These are phyloP conservation scores for Charadrius vociferus DNA, from an alignment of 2,113 vertebrate species.

Conservation along the genomic window DNA sequence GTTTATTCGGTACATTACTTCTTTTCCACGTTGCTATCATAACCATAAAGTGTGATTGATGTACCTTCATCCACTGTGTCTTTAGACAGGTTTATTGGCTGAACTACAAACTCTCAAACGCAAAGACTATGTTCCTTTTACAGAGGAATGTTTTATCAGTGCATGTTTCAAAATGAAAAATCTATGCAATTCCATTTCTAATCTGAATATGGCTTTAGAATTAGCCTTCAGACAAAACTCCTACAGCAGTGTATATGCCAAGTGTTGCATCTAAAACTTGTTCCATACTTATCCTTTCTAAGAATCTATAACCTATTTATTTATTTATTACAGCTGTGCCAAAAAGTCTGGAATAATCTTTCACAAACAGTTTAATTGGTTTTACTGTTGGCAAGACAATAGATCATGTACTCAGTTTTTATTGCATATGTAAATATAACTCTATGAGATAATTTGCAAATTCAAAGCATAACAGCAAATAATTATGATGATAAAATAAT, in stretches of 20 bases:
- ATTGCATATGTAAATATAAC: slow-evolving; percentile 48
- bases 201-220: neutral
- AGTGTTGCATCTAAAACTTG: neutral
- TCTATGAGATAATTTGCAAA: slow-evolving; percentile 19
- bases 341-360: slow-evolving; percentile 1
- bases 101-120: neutral
- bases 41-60: slow-evolving; percentile 37
- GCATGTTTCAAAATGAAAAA: neutral
- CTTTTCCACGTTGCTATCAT: neutral
- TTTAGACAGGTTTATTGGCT: slow-evolving; percentile 34
- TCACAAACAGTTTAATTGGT: slow-evolving; percentile 7
- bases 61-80: neutral
- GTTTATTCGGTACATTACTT: slow-evolving; percentile 15
- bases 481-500: slow-evolving; percentile 45
- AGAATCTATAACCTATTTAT: neutral
- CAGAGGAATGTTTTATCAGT: neutral
- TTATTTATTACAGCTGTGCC: neutral
- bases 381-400: neutral
- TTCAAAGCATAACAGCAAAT: slow-evolving; percentile 14
- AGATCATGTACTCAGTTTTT: slow-evolving; percentile 29
- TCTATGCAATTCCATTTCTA: neutral
- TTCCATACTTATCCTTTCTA: neutral
- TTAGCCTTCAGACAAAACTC: neutral
- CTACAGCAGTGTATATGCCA: neutral
- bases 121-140: neutral